Conservation (phyloP, 2,113 vertebrate species). For the Calidris pugnax region DNA sequence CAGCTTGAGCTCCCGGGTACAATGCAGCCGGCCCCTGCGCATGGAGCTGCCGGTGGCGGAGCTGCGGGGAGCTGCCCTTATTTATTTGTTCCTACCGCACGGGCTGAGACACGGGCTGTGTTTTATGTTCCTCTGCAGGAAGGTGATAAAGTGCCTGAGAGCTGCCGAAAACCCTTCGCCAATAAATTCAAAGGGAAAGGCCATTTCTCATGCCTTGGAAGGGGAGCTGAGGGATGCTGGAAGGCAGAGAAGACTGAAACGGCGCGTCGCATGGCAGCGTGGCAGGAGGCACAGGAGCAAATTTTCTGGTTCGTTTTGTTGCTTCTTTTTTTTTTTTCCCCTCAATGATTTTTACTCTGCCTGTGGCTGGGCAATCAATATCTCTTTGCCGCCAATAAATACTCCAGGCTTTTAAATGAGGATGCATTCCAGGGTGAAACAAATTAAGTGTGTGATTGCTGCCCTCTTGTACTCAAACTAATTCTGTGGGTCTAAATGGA, state of each 20-base stretch:
- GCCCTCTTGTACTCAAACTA: not conserved
- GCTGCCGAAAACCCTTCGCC: not conserved
- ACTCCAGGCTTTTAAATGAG: not conserved
- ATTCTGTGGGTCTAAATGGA: not conserved
- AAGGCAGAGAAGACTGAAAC: not conserved
- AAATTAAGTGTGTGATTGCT: not conserved
- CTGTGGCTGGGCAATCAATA: constrained; percentile 37
- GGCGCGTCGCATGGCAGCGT: rapidly evolving
- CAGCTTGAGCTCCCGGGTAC: not conserved
- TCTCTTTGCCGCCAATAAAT: constrained; percentile 5
- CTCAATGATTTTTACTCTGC: constrained; percentile 37
- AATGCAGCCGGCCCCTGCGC: not conserved
- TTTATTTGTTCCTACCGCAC: constrained; percentile 30
- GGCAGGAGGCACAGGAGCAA: not conserved
- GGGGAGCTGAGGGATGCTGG: not conserved
- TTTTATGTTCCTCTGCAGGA: constrained; percentile 48
- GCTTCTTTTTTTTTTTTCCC: not conserved
- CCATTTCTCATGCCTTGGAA: not conserved
- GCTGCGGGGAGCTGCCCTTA: constrained; percentile 33
- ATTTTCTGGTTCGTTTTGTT: not conserved
- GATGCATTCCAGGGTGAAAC: not conserved
- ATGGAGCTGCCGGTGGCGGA: not conserved
- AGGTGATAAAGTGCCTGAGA: constrained; percentile 38
- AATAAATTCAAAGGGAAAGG: constrained; percentile 31
- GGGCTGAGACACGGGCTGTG: not conserved